Conservation (phyloP, 2,797 vertebrate species). For the Falco peregrinus region DNA sequence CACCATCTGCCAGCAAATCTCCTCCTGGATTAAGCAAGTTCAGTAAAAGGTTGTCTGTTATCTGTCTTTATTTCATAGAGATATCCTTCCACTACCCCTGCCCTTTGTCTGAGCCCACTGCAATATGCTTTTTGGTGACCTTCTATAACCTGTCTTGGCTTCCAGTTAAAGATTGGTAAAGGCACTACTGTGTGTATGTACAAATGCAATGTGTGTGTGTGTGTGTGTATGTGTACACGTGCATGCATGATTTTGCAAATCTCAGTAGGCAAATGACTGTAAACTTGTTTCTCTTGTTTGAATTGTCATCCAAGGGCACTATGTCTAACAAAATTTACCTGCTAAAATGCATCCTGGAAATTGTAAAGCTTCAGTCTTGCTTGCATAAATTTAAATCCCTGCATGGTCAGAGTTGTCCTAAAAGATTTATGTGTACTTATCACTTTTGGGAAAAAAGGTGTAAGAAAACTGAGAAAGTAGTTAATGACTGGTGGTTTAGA, state of each 20-base stretch:
- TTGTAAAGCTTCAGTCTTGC: not conserved
- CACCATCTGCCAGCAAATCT: not conserved
- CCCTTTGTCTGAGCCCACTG: not conserved
- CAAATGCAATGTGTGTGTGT: not conserved
- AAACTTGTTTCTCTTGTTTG: not conserved
- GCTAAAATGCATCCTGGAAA: not conserved
- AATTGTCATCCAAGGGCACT: not conserved
- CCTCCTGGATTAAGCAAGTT: conserved; percentile 19
- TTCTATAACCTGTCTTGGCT: not conserved
- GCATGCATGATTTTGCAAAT: not conserved
- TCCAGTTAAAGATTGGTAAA: not conserved
- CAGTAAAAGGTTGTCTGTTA: not conserved
- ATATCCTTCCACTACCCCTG: not conserved
- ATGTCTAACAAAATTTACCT: not conserved
- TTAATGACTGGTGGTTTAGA: not conserved
- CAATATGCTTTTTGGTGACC: not conserved
- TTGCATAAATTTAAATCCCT: not conserved
- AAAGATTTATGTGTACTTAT: not conserved
- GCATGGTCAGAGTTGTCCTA: not conserved
- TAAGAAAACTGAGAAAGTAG: not conserved
- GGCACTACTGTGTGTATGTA: not conserved
- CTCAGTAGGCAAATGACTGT: not conserved
- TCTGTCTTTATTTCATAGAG: not conserved
- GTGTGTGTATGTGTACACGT: no score
- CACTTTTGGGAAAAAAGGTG: not conserved